Evolutionary conservation across 2,113 vertebrate genomes (phyloP), one percentile per base, ranked within the genome.

Genomic region (Grammomys dolichurus): DNA sequence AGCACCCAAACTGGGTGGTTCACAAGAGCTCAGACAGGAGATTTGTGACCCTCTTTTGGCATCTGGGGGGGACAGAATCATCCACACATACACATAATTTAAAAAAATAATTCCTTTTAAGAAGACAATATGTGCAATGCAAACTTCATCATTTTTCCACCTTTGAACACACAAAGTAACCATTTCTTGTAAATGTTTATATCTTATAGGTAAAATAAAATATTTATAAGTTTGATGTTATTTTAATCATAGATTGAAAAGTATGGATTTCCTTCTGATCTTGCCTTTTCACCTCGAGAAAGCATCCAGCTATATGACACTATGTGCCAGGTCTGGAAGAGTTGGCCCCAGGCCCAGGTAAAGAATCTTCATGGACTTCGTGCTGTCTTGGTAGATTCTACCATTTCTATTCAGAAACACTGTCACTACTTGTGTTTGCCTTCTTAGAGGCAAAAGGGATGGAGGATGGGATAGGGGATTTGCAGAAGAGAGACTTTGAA

Each of bases 181-280:
- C 7, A 78, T 36, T 92, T 4, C 6, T 9, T 56, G 17, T 5
- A 26, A 54, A 60, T 73, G n/a, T 86, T 90, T 78, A 4, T 0
- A 16, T 54, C 69, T 63, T 82, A 19, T 54, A 43, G 40, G 69
- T 26, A 77, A 65, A 7, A 87, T 65, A 89, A 75, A 87, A 4
- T 81, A 80, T 58, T 88, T 88, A 96, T 69, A 12, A 2, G 28
- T 84, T 91, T 3, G 65, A 54, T 46, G 91, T 93, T 90, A 67
- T 67, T 95, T 98, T 77, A 86, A 95, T 90, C 69, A 7, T 93
- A 98, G 98, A 98, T 99, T 84, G 97, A 98, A 89, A 98, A 43
- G 8, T 98, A 97, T 85, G 98, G 98, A 43, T 96, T 99, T 88
- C 98, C 98, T 92, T 97, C 97, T 73, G 98, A 99, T 81, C 97